phyloP scores from a whole-genome alignment of 35 echinoderm and acorn worm species.

The Acanthaster planci region DNA sequence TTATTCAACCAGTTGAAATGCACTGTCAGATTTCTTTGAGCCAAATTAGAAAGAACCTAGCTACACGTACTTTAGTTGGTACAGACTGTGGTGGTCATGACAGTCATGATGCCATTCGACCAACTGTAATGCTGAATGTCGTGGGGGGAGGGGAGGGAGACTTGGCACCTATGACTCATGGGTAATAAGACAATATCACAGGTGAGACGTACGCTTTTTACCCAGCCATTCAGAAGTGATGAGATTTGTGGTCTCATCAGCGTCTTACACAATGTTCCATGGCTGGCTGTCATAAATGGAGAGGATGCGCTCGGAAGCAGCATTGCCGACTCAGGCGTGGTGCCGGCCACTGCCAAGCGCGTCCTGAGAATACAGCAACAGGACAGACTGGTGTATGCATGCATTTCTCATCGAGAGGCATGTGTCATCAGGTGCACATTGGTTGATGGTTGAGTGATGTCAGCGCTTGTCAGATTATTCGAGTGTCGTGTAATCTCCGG shows the following conservation, averaged over 20 bases:
- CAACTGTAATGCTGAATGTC: too few relatives aligned
- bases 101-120: too few relatives aligned
- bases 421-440: slow-evolving; percentile 20
- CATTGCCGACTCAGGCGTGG: neutral
- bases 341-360: neutral
- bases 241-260: slow-evolving; percentile 16
- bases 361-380: neutral
- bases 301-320: too few relatives aligned
- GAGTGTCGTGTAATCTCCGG: too few relatives aligned
- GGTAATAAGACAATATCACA: neutral
- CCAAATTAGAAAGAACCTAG: too few relatives aligned
- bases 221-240: neutral
- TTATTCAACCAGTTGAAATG: too few relatives aligned
- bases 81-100: too few relatives aligned
- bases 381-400: neutral
- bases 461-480: too few relatives aligned
- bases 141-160: too few relatives aligned
- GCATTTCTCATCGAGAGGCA: too few relatives aligned
- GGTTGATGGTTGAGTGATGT: slow-evolving; percentile 4
- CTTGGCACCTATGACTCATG: neutral
- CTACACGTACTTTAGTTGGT: too few relatives aligned
- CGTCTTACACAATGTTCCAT: slow-evolving; percentile 23
- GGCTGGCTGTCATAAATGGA: neutral
- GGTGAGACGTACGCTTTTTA: neutral
- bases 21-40: too few relatives aligned